Evolutionary conservation across 2,888 invertebrate genomes (phyloP).

Genomic region (Callyntrura guangdongensis): DNA sequence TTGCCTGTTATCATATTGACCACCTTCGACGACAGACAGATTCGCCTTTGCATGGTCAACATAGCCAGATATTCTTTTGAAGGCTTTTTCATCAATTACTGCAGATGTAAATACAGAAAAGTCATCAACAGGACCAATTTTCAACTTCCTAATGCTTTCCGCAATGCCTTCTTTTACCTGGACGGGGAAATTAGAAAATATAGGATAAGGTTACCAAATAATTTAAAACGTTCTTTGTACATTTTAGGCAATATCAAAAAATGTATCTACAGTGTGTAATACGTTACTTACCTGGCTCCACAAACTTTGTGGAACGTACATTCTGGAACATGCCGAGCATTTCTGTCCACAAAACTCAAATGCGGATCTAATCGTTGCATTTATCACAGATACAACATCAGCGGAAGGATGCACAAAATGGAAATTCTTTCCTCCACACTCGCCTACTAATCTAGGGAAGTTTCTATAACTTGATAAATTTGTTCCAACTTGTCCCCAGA

Average conservation of each 20-base stretch:
- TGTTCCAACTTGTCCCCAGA: constrained; percentile 97
- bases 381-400: constrained; percentile 93
- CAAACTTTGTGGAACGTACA: constrained; percentile 97
- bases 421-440: constrained; percentile 99
- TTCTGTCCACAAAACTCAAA: constrained; percentile 99
- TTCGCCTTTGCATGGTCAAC: constrained; percentile 94
- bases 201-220: too few species aligned
- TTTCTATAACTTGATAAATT: constrained; percentile 94
- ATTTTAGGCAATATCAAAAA: too few species aligned
- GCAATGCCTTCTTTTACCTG: constrained; percentile 91
- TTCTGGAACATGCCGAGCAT: constrained; percentile 99
- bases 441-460: constrained; percentile 97
- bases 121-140: constrained; percentile 95
- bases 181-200: too few species aligned
- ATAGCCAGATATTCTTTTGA: constrained; percentile 94
- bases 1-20: constrained; percentile 92
- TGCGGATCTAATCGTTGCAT: constrained; percentile 94
- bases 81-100: constrained; percentile 98
- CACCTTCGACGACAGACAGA: constrained; percentile 94
- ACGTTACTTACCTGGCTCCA: constrained; percentile 89
- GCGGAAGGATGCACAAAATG: constrained; percentile 98
- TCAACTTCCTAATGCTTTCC: constrained; percentile 90
- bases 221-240: too few species aligned
- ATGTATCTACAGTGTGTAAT: too few species aligned
- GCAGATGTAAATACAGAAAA: constrained; percentile 95